phyloP scores from a whole-genome alignment of 2,113 vertebrate species.

The Entosphenus tridentatus region DNA sequence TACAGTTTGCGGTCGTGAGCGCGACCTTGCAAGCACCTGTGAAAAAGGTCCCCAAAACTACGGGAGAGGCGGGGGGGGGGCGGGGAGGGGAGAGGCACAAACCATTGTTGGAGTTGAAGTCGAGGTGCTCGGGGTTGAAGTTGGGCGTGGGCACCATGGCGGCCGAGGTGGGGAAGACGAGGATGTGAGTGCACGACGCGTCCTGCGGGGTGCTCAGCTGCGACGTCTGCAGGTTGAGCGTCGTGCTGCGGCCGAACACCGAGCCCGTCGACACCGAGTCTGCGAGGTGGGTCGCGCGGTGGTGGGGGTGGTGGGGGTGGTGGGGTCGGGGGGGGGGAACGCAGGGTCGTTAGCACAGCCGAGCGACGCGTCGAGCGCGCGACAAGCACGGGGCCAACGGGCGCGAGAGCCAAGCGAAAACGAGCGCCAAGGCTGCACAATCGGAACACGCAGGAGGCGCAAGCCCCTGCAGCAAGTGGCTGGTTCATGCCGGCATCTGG shows the following conservation, averaged over 20 bases:
- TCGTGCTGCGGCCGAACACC: conserved; percentile 81
- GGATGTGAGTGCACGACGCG: conserved; percentile 84
- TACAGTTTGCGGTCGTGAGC: not conserved
- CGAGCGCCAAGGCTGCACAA: too few species aligned
- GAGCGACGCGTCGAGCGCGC: too few species aligned
- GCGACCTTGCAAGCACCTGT: not conserved
- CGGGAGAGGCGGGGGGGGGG: not conserved
- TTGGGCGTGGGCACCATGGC: conserved; percentile 77
- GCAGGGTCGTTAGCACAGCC: too few species aligned
- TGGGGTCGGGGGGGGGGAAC: too few species aligned
- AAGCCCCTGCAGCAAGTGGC: too few species aligned
- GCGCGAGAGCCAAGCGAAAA: too few species aligned
- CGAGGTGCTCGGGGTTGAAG: conserved; percentile 55
- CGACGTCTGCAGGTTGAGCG: conserved; percentile 77
- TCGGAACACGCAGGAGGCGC: too few species aligned
- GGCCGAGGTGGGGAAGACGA: conserved; percentile 88
- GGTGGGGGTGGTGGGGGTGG: too few species aligned
- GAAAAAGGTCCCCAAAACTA: not conserved
- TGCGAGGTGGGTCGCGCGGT: conserved; percentile 13
- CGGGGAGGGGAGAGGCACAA: not conserved
- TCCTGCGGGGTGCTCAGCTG: conserved; percentile 93
- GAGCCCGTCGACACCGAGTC: conserved; percentile 94
- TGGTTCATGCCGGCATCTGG: too few species aligned
- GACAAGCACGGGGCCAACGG: too few species aligned
- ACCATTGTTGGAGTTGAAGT: not conserved